Evolutionary conservation across 2,797 vertebrate species (phyloP).

Genomic region (Lacerta viridis): DNA sequence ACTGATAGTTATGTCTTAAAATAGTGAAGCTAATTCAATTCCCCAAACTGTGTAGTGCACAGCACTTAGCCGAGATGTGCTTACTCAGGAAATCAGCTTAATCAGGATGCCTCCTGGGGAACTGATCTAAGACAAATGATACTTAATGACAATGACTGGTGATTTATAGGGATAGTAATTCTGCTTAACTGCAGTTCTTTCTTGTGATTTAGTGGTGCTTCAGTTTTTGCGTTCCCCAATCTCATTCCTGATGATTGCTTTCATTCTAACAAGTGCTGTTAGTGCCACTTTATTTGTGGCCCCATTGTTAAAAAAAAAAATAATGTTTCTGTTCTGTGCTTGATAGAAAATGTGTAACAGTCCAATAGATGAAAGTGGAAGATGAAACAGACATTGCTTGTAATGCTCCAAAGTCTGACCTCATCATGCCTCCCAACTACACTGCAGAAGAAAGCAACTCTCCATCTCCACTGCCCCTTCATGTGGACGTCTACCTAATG

Average conservation of each 20-base stretch:
- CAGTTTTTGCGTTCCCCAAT: conserved; percentile 39
- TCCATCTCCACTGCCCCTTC: neutral
- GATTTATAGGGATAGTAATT: conserved; percentile 58
- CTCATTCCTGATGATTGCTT: conserved; percentile 46
- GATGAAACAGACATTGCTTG: neutral
- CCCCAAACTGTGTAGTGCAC: neutral
- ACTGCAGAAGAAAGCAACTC: neutral
- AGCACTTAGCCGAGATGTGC: conserved; percentile 19
- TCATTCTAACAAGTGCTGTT: conserved; percentile 35
- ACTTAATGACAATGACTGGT: conserved; percentile 48
- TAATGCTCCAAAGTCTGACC: neutral
- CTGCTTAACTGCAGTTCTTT: conserved; percentile 34
- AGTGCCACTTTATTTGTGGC: conserved; percentile 36
- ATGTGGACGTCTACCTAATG: neutral
- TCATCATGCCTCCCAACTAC: neutral
- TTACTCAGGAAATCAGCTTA: conserved; percentile 40
- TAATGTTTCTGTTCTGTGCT: conserved; percentile 27
- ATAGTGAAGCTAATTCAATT: conserved; percentile 24
- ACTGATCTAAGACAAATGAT: conserved; percentile 46
- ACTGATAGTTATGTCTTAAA: conserved; percentile 9
- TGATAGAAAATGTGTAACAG: neutral
- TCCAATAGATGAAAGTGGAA: neutral
- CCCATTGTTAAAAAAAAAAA: conserved; percentile 20
- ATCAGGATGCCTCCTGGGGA: conserved; percentile 18
- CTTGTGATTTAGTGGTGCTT: conserved; percentile 30